These are phyloP conservation scores for Cheilosia pagana DNA, from an alignment of 2,888 invertebrate species.

Conservation along the genomic window DNA sequence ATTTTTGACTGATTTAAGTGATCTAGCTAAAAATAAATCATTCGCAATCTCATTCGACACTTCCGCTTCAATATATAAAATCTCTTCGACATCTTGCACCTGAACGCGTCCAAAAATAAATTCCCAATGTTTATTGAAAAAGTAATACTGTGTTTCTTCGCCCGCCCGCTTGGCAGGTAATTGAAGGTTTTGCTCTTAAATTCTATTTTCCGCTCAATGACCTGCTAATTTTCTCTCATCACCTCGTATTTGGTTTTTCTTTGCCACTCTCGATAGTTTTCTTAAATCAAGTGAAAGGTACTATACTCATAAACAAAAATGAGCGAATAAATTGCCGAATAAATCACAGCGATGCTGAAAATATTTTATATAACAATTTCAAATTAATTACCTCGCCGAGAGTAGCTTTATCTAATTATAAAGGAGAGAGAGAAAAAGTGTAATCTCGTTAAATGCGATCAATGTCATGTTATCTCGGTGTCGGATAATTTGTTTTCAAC, in stretches of 20 bases:
- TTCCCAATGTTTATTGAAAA: constrained; percentile 8
- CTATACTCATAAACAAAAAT: constrained; percentile 11
- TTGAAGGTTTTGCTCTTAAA: constrained; percentile 7
- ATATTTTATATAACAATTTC: constrained; percentile 19
- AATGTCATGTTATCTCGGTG: constrained; percentile 9
- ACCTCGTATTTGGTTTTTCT: too few species aligned
- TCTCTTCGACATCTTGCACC: constrained; percentile 10
- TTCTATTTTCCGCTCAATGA: background rate
- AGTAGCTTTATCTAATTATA: too few species aligned
- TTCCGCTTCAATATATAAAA: background rate
- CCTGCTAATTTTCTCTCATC: background rate
- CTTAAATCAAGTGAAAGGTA: constrained; percentile 21
- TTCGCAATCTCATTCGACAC: constrained; percentile 3
- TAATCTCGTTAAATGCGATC: constrained; percentile 31
- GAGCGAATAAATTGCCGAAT: constrained; percentile 26
- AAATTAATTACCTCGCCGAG: constrained; percentile 24
- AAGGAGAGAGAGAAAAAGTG: background rate
- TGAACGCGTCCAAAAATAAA: constrained; percentile 18
- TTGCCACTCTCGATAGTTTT: too few species aligned
- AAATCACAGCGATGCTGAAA: constrained; percentile 13
- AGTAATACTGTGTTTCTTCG: constrained; percentile 3
- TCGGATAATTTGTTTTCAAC: constrained; percentile 34
- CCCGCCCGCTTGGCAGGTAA: constrained; percentile 5
- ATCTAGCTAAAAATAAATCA: background rate
- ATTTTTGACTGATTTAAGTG: background rate